phyloP scores from a whole-genome alignment of 2,113 vertebrate species.

The Sphyrna mokarran region DNA sequence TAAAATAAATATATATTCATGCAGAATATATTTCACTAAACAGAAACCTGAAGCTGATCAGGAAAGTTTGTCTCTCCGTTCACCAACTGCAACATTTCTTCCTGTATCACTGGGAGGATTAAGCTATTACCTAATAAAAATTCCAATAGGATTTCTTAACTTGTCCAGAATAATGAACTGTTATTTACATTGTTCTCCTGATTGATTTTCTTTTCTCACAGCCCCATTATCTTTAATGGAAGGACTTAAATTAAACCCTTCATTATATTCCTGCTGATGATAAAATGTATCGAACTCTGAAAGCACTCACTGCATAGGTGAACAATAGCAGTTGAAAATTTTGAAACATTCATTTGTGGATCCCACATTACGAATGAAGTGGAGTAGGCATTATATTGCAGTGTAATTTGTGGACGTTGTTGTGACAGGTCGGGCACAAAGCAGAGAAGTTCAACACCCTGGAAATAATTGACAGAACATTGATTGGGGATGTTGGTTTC shows the following conservation, averaged over 20 bases:
- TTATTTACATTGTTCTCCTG: neutral
- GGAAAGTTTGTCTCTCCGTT: neutral
- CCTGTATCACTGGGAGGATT: neutral
- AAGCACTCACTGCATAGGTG: too few relatives aligned
- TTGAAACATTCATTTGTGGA: neutral
- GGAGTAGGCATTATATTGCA: neutral
- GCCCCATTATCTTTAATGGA: neutral
- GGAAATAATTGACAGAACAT: neutral
- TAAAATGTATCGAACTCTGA: neutral
- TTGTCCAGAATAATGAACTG: constrained; percentile 2
- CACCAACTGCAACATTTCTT: neutral
- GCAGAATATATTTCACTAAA: neutral
- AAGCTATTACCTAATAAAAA: neutral
- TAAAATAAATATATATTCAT: neutral
- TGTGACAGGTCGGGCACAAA: neutral
- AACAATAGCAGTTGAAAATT: neutral
- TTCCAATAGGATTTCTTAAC: neutral
- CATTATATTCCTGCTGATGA: neutral
- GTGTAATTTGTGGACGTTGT: neutral
- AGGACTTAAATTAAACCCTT: neutral
- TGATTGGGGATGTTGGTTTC: neutral
- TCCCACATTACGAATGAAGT: neutral
- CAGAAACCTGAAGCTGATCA: neutral
- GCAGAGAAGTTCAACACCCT: neutral
- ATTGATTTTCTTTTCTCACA: neutral